Base-by-base conservation (phyloP, 1,140 invertebrate genomes). In the Bombus breviceps region DNA sequence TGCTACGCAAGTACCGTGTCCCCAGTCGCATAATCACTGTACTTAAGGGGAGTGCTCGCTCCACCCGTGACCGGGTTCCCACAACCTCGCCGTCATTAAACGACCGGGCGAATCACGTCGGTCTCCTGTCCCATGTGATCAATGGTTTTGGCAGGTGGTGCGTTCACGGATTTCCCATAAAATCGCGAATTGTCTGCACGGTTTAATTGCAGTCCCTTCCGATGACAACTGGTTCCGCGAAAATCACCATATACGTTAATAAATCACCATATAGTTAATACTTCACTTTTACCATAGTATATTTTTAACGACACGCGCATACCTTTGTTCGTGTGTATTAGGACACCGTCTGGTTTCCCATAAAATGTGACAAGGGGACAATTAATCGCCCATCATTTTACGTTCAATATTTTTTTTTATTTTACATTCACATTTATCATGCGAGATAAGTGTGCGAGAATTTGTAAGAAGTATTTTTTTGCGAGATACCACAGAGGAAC, bases 41-140 rank as follows among this genome's bases (percentile, higher is more conserved):
- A 87, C 93, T 94, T 94, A 93, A 80, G 90, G 91, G 91, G 86
- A 90, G 88, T 89, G 90, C 74, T 90, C 81, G 75, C 80, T 82
- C 89, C 81, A 91, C 91, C 91, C 92, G 92, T 93, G 92, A 92
- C 91, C 92, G 90, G 92, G 94, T 95, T 95, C 94, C 94, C 94
- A 95, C 93, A 95, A 93, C 92, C 94, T 83, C 85, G 53, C 39
- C 88, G 82, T 91, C 81, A 87, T 91, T 89, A 91, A 91, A 91
- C 86, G 84, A 81, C 92, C 89, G 81, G 83, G 83, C 81, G 74
- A 91, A 88, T 91, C 85, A 89, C 88, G 83, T 78, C 78, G 72
- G 75, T 69, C 83, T 80, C 78, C 66, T 68, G 66, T 83, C 83
- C 86, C 86, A 86, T 88, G 86, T 87, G 84, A 88, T 89, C 71